Conservation (phyloP, 1,140 invertebrate genomes). For the Calycopis cecrops region DNA sequence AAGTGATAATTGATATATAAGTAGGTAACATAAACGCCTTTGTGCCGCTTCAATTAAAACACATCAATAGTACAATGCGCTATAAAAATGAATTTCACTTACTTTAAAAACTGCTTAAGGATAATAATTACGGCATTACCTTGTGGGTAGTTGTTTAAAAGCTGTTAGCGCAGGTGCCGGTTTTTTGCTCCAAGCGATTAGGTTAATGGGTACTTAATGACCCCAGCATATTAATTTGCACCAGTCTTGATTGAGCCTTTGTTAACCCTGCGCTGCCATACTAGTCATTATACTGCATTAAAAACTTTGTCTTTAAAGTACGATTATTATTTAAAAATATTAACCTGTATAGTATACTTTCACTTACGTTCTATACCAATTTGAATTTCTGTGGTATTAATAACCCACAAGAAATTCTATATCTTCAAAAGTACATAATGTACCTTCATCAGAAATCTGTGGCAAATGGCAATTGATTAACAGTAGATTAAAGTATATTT, state of each 20-base stretch:
- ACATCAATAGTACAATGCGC: too few species aligned
- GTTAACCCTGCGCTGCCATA: background rate
- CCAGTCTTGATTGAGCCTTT: slow-evolving; percentile 11
- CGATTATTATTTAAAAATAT: too few species aligned
- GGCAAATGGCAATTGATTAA: too few species aligned
- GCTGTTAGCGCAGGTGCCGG: slow-evolving; percentile 11
- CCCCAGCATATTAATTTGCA: slow-evolving; percentile 17
- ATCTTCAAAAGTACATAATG: background rate
- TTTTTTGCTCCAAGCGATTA: slow-evolving; percentile 15
- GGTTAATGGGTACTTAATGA: slow-evolving; percentile 19
- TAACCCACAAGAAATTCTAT: too few species aligned
- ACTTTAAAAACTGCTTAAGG: too few species aligned
- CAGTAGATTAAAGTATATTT: too few species aligned
- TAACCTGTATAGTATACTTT: background rate
- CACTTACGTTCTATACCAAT: background rate
- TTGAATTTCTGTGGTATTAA: background rate
- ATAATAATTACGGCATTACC: background rate
- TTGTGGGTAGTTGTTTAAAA: slow-evolving; percentile 5
- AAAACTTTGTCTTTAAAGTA: background rate
- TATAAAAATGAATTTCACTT: too few species aligned
- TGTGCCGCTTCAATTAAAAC: too few species aligned
- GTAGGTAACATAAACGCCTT: too few species aligned
- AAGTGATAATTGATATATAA: too few species aligned
- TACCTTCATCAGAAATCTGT: too few species aligned
- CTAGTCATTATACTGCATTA: background rate